Base-by-base conservation (phyloP, 2,888 invertebrate genomes). In the Aphodius sticticus region DNA sequence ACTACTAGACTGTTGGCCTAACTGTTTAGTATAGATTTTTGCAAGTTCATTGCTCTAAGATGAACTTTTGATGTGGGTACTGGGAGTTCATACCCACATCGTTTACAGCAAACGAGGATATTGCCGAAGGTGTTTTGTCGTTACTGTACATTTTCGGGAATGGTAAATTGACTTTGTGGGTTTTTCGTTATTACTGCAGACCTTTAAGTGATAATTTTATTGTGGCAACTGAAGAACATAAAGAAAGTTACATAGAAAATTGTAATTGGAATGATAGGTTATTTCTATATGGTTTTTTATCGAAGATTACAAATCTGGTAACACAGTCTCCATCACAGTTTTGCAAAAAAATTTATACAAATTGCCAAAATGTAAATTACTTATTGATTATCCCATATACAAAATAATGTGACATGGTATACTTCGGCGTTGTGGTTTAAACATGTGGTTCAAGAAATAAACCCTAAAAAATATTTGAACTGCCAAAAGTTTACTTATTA, bases 31-130 rank as follows among this genome's bases (percentile, higher is more conserved):
- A 53, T 37, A 74, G 37, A 74, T 74, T 74, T 74, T 74, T 37
- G 74, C 74, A 35, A 74, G 74, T 74, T 74, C 74, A 74, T 74
- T 74, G 74, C 74, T 74, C 74, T 36, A 37, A n/a, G 74, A 36
- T 74, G 74, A 74, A 74, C 74, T 74, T 74, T 74, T 74, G 26
- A 74, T 74, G 37, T 74, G 74, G 74, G 74, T 36, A 74, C 37
- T n/a, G 36, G 9, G 74, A 37, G 74, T 35, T 37, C 74, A 74
- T 74, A 36, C 74, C 74, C 74, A 74, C 74, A 74, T 74, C 53
- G 53, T 53, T 53, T 53, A 53, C 53, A 12, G 53, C 7, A 53
- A 53, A 3, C 53, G 53, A 53, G 53, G 9, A 9, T 53, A 2
- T 53, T 53, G 53, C 53, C 53, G 53, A 53, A 53, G 12, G 53